These are phyloP conservation scores for Elymnias hypermnestra DNA, from an alignment of 1,140 invertebrate species.

Conservation along the genomic window DNA sequence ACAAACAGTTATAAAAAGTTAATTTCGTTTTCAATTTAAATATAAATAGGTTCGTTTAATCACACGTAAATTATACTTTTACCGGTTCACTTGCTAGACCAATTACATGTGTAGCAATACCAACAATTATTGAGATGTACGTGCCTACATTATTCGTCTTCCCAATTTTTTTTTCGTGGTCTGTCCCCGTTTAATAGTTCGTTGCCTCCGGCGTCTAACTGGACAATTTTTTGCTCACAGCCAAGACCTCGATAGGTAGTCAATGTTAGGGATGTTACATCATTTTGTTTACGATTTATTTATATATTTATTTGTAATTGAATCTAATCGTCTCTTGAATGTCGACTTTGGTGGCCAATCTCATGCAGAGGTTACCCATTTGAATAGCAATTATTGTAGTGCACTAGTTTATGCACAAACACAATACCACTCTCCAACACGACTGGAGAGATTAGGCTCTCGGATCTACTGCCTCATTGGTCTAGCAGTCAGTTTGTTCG, in stretches of 20 bases:
- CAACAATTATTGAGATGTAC: neutral
- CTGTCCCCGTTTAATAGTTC: conserved; percentile 51
- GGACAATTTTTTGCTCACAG: conserved; percentile 52
- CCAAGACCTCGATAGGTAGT: conserved; percentile 17
- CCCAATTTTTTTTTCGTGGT: conserved; percentile 56
- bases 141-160: conserved; percentile 16
- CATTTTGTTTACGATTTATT: neutral
- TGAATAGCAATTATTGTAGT: no score
- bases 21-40: neutral
- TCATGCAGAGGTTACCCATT: no score
- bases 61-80: neutral
- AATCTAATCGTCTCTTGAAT: no score
- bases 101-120: neutral
- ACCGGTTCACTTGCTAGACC: neutral
- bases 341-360: no score
- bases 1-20: neutral
- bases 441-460: no score
- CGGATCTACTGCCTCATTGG: no score
- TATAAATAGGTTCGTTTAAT: no score
- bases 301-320: no score
- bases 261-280: conserved; percentile 3
- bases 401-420: no score
- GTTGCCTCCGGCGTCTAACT: conserved; percentile 63
- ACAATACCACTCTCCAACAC: no score
- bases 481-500: no score